Evolutionary conservation across 2,888 invertebrate species (phyloP).

Genomic region (Margaritifera margaritifera): DNA sequence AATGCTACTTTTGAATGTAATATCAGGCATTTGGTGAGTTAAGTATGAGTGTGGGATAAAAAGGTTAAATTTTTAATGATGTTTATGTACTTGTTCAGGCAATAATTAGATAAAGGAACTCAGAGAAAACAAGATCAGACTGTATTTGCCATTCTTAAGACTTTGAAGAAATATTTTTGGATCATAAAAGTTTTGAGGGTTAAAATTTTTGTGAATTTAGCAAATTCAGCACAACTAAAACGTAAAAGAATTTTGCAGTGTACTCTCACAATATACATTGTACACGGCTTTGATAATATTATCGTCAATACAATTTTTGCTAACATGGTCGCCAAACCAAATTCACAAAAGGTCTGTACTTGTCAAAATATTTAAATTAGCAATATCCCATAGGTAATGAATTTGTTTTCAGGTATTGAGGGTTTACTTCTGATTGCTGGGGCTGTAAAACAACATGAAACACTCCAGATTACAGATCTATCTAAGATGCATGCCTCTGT

Average conservation of each 20-base stretch:
- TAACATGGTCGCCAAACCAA: not conserved
- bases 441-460: slow-evolving; percentile 88
- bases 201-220: too few relatives aligned
- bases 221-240: too few relatives aligned
- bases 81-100: not conserved
- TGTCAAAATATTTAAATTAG: too few relatives aligned
- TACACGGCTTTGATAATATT: not conserved
- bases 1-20: too few relatives aligned
- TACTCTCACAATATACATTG: too few relatives aligned
- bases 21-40: too few relatives aligned
- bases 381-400: slow-evolving; percentile 1
- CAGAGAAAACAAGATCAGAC: too few relatives aligned
- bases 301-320: not conserved
- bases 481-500: slow-evolving; percentile 93
- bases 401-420: slow-evolving; percentile 73
- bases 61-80: not conserved
- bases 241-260: too few relatives aligned
- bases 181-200: too few relatives aligned
- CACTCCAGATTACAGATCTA: slow-evolving; percentile 88
- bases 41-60: too few relatives aligned
- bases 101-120: not conserved
- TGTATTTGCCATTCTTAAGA: too few relatives aligned
- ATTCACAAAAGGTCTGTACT: not conserved
- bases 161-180: too few relatives aligned
- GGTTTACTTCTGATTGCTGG: slow-evolving; percentile 92